Conservation (phyloP, 2,888 invertebrate species). For the Smittia sp. region DNA sequence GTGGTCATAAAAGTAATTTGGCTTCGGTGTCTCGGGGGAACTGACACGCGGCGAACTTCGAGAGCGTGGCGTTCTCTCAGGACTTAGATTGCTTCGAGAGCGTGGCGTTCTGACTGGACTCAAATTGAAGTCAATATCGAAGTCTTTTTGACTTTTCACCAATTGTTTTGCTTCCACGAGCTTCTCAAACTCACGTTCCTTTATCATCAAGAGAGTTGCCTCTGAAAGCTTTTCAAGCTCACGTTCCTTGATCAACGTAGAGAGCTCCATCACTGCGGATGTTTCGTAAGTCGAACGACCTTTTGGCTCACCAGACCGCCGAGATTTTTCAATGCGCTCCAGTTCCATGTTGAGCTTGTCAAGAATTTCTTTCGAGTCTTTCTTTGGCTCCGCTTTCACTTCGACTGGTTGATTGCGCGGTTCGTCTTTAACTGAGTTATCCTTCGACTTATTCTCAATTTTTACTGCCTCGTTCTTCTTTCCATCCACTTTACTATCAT, state of each 20-base stretch:
- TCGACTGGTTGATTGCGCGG: neutral
- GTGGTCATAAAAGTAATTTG: conserved; percentile 24
- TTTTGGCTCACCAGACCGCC: neutral
- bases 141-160: neutral
- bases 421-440: neutral
- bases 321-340: neutral
- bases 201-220: neutral
- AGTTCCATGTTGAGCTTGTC: conserved; percentile 30
- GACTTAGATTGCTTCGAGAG: neutral
- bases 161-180: neutral
- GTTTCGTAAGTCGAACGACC: neutral
- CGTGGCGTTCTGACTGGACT: neutral
- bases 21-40: too few species aligned
- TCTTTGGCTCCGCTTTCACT: neutral
- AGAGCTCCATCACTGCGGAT: neutral
- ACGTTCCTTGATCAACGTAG: conserved; percentile 29
- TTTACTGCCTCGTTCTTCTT: neutral
- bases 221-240: conserved; percentile 24
- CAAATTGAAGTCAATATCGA: neutral
- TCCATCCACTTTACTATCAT: neutral
- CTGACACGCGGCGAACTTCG: neutral
- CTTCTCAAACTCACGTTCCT: neutral
- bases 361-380: conserved; percentile 33
- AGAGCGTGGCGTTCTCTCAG: neutral
- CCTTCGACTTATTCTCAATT: neutral